Percentiles rank a stretch among this genome's conserved stretches.
phyloP scores from a whole-genome alignment of 2,888 invertebrate genomes.

The Cepaea hortensis region DNA sequence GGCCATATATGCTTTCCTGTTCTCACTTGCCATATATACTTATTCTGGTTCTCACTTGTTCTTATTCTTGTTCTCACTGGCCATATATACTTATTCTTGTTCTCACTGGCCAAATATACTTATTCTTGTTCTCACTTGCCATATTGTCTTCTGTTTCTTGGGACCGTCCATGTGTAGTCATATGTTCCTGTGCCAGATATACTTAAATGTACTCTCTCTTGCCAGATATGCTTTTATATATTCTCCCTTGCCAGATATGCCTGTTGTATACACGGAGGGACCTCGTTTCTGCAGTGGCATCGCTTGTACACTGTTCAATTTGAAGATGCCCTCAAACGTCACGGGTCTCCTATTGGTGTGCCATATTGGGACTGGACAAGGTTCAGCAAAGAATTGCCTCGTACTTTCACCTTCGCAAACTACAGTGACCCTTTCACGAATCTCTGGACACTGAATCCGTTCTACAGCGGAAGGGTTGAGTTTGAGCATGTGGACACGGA shows the following conservation, averaged over 20 bases:
- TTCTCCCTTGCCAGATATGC: constrained; percentile 42
- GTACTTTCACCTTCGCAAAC: constrained; percentile 35
- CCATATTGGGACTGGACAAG: constrained; percentile 57
- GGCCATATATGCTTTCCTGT: no score
- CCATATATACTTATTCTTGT: no score
- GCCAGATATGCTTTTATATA: no score
- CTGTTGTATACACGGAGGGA: constrained; percentile 57
- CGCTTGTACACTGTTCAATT: constrained; percentile 57
- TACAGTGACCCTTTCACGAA: constrained; percentile 47
- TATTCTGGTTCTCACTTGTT: no score
- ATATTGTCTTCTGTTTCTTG: no score
- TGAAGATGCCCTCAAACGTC: constrained; percentile 55
- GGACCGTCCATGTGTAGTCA: no score
- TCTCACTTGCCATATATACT: no score
- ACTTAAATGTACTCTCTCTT: not conserved
- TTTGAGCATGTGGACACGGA: constrained; percentile 46
- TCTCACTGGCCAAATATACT: no score
- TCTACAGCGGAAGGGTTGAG: constrained; percentile 49
- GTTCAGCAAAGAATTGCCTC: constrained; percentile 44
- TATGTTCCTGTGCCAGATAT: not conserved
- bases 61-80: no score
- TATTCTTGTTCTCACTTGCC: no score
- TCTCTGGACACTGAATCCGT: constrained; percentile 50
- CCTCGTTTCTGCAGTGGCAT: constrained; percentile 59
- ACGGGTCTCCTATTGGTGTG: constrained; percentile 53